Evolutionary conservation across 2,797 vertebrate species (phyloP).

Genomic region (Melanotaenia boesemani): DNA sequence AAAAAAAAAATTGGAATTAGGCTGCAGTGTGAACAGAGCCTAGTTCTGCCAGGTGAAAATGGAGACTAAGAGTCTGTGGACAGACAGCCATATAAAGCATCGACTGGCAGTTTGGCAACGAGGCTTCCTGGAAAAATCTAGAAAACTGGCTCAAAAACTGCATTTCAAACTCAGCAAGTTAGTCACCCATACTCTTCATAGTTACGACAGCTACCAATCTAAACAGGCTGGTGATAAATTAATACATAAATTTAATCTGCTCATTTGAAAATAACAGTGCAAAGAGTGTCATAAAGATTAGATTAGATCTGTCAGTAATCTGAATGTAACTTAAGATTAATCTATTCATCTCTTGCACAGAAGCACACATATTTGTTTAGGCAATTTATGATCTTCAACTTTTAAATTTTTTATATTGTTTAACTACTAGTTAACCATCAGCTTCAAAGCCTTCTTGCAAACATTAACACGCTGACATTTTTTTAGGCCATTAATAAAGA

Average conservation of each 20-base stretch:
- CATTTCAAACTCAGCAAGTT: not conserved
- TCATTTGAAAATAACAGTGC: conserved; percentile 10
- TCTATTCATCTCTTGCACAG: conserved; percentile 1
- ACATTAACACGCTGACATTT: not conserved
- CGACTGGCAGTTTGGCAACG: too few species aligned
- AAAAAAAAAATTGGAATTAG: too few species aligned
- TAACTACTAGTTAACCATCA: not conserved
- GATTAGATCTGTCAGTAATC: conserved; percentile 3
- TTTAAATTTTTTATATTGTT: not conserved
- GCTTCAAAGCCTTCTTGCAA: not conserved
- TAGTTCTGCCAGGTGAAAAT: too few species aligned
- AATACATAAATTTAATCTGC: not conserved
- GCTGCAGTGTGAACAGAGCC: too few species aligned
- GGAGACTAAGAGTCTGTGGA: too few species aligned
- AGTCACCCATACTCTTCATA: not conserved
- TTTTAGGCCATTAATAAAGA: not conserved
- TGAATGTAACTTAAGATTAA: conserved; percentile 15
- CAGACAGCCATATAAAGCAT: too few species aligned
- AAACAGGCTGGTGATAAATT: conserved; percentile 9
- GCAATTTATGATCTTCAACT: conserved; percentile 7
- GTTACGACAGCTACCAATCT: conserved; percentile 10
- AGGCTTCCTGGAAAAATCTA: not conserved
- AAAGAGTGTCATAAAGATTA: conserved; percentile 4
- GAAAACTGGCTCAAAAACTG: not conserved
- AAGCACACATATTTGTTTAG: conserved; percentile 7